Conservation (phyloP, 2,797 vertebrate species). For the Pantherophis vulpinus region DNA sequence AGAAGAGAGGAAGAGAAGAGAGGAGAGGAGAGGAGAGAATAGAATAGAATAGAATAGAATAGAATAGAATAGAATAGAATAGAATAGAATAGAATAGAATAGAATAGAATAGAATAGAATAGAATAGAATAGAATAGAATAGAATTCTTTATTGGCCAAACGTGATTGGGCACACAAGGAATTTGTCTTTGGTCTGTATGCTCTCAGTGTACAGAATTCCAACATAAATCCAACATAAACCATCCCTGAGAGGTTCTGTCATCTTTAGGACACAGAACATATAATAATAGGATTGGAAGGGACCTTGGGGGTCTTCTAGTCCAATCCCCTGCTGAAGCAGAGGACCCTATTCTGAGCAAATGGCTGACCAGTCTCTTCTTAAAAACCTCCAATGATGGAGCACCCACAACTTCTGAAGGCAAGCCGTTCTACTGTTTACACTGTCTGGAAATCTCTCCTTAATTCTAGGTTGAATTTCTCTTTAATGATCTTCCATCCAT, state of each 20-base stretch:
- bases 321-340: not conserved
- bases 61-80: too few relatives aligned
- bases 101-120: too few relatives aligned
- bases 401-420: not conserved
- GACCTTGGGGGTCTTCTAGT: not conserved
- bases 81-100: too few relatives aligned
- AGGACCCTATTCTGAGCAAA: not conserved
- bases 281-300: not conserved
- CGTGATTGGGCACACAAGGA: too few relatives aligned
- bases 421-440: not conserved
- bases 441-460: not conserved
- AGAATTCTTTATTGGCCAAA: too few relatives aligned
- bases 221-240: not conserved
- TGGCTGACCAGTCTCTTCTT: not conserved
- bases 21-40: too few relatives aligned
- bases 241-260: not conserved
- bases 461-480: not conserved
- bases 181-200: too few relatives aligned
- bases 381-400: not conserved
- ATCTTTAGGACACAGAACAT: not conserved
- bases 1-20: fast-evolving
- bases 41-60: too few relatives aligned
- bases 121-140: too few relatives aligned
- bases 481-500: not conserved
- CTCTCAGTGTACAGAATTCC: too few relatives aligned